Conservation (phyloP, 2,888 invertebrate genomes). For the Xestia c-nigrum region DNA sequence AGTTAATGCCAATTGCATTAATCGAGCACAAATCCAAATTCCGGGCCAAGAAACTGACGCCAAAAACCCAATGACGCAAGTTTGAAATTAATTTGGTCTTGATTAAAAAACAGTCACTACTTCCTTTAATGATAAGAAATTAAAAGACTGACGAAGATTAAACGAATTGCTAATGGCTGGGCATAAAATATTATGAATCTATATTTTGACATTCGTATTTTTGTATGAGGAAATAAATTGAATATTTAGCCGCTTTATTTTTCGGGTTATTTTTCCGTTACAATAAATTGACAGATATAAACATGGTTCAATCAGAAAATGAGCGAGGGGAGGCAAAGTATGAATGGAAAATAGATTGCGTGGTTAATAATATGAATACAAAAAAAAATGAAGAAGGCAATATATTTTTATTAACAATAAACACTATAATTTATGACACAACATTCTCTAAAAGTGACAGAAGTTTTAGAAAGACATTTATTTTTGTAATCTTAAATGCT, state of each 20-base stretch:
- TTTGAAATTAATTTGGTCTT: neutral
- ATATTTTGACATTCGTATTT: constrained; percentile 15
- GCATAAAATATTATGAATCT: neutral
- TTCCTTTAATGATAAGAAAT: constrained; percentile 1
- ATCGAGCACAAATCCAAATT: neutral
- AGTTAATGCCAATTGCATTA: too few species aligned
- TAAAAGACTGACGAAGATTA: constrained; percentile 37
- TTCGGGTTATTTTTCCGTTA: constrained; percentile 37
- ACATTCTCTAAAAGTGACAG: neutral
- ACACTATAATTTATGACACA: neutral
- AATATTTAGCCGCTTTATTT: constrained; percentile 30
- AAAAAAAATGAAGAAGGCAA: neutral
- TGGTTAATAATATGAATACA: neutral
- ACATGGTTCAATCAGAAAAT: constrained; percentile 3
- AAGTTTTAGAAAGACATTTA: neutral
- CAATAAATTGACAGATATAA: constrained; percentile 17
- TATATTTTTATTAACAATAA: neutral
- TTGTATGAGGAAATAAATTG: constrained; percentile 20
- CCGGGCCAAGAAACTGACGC: neutral
- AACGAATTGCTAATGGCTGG: constrained; percentile 6
- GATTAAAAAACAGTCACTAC: neutral
- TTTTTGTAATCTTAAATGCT: neutral
- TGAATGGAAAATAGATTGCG: constrained; percentile 12
- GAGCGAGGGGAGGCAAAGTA: neutral
- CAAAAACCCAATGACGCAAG: neutral